Percentiles rank a stretch among this genome's conserved stretches.
Conservation (phyloP, 2,888 invertebrate species). For the Tholera decimalis region DNA sequence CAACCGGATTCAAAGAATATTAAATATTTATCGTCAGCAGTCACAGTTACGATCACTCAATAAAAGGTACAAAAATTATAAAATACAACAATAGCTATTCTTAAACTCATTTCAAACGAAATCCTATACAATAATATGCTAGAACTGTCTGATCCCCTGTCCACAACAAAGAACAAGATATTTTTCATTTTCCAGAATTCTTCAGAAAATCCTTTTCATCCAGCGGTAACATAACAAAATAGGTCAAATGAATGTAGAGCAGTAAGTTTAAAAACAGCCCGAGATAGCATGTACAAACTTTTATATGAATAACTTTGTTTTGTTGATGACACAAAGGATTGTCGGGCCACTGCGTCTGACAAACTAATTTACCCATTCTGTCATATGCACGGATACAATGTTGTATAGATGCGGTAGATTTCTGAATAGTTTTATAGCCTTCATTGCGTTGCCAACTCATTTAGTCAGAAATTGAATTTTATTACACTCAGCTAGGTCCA, state of each 20-base stretch:
- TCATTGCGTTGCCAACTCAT: not conserved
- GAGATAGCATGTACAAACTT: constrained; percentile 64
- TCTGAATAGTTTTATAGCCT: not conserved
- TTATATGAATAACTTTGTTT: constrained; percentile 68
- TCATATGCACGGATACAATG: constrained; percentile 39
- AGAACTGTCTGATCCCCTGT: constrained; percentile 3
- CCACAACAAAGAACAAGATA: constrained; percentile 27
- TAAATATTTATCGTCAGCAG: no score
- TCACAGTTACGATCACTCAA: not conserved
- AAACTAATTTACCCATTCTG: constrained; percentile 67
- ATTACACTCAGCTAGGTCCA: no score
- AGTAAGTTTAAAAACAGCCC: constrained; percentile 64
- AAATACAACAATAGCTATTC: not conserved
- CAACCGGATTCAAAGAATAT: no score
- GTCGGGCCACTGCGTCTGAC: constrained; percentile 64
- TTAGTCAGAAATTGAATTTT: no score
- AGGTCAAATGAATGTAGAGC: constrained; percentile 58
- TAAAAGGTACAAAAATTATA: not conserved
- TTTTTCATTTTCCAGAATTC: constrained; percentile 47
- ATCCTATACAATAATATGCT: not conserved
- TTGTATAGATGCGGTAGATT: constrained; percentile 25
- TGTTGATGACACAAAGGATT: constrained; percentile 72
- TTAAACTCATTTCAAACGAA: not conserved
- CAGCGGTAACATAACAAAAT: constrained; percentile 48
- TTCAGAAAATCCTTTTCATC: constrained; percentile 46